A percentile compares a stretch with the other conserved stretches of the same genome.
Evolutionary conservation across 2,113 vertebrate genomes (phyloP).

Genomic region (Leptosomus discolor): DNA sequence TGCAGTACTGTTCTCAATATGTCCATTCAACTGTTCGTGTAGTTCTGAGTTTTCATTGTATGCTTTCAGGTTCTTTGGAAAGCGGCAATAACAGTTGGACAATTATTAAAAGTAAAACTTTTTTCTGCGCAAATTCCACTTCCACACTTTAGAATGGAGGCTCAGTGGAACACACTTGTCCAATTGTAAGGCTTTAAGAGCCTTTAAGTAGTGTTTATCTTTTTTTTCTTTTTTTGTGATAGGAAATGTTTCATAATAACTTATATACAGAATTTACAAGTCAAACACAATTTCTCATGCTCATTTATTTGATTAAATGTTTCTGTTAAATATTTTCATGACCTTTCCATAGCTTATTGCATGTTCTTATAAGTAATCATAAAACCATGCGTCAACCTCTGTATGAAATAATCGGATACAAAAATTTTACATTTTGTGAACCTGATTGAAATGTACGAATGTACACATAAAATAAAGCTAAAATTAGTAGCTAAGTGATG

Average conservation of each 20-base stretch:
- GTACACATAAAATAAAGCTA: slow-evolving; percentile 21
- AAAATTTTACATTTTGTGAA: not conserved
- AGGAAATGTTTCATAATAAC: not conserved
- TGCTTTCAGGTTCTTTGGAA: slow-evolving; percentile 45
- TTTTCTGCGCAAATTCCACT: slow-evolving; percentile 20
- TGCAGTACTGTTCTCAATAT: not conserved
- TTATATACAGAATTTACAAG: slow-evolving; percentile 23
- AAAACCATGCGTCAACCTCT: not conserved
- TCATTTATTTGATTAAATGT: slow-evolving; percentile 34
- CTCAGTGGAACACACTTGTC: not conserved
- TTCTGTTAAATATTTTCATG: slow-evolving; percentile 57
- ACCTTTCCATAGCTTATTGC: slow-evolving; percentile 56
- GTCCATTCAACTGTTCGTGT: slow-evolving; percentile 17
- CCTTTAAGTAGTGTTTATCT: not conserved
- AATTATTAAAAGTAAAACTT: slow-evolving; percentile 12
- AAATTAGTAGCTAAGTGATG: not conserved
- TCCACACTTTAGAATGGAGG: slow-evolving; percentile 15
- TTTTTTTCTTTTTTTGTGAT: slow-evolving; percentile 15
- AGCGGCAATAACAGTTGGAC: slow-evolving; percentile 68
- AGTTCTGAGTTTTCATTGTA: not conserved
- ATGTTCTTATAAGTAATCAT: slow-evolving; percentile 50
- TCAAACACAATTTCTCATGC: not conserved
- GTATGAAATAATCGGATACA: not conserved
- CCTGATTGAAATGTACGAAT: not conserved
- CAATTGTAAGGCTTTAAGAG: slow-evolving; percentile 20